Evolutionary conservation across 2,113 vertebrate species (phyloP).

Genomic region (Neotragus moschatus): DNA sequence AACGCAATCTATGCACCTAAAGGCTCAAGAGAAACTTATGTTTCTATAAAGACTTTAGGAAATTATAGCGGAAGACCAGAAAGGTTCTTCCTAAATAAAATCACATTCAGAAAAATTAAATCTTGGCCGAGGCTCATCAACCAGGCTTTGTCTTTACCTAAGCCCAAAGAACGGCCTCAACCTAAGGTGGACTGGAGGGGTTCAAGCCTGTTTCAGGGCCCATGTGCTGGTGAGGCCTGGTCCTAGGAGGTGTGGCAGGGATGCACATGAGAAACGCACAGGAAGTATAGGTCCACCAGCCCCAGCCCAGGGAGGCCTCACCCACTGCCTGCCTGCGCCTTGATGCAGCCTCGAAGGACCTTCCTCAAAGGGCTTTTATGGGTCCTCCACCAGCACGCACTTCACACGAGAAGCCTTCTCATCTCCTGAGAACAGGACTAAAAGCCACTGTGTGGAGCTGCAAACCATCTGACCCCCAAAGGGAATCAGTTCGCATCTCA

Average conservation of each 20-base stretch:
- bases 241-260: fast-evolving
- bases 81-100: not conserved
- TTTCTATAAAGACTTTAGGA: not conserved
- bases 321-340: too few species aligned
- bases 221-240: fast-evolving
- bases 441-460: too few species aligned
- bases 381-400: not conserved
- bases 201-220: not conserved
- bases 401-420: not conserved
- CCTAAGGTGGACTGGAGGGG: not conserved
- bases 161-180: not conserved
- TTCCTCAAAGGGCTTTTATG: too few species aligned
- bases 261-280: fast-evolving
- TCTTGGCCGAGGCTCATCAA: not conserved
- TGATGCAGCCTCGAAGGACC: fast-evolving
- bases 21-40: not conserved
- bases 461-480: not conserved
- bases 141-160: not conserved
- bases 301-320: not conserved
- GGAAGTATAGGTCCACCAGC: not conserved
- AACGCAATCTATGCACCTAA: not conserved
- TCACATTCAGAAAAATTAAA: not conserved
- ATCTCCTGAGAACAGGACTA: too few species aligned
- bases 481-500: not conserved
- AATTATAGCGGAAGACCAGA: not conserved